These are phyloP conservation scores for Crotophaga sulcirostris DNA, from an alignment of 2,113 vertebrate species.

Conservation along the genomic window DNA sequence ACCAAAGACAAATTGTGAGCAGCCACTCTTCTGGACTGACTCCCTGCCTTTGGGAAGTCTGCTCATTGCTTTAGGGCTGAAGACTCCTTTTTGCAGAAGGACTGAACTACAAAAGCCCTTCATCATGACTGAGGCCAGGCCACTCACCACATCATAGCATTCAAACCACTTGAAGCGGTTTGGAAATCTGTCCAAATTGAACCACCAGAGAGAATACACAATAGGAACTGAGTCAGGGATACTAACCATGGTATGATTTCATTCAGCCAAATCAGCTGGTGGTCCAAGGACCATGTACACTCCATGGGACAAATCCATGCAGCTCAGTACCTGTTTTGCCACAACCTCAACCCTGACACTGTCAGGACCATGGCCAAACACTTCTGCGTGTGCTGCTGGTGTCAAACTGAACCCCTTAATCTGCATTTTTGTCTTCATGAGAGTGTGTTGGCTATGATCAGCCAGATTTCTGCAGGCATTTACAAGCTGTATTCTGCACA, in stretches of 20 bases:
- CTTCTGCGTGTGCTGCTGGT: background rate
- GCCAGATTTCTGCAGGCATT: background rate
- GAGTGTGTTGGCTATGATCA: background rate
- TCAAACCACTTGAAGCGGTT: background rate
- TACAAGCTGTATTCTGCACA: background rate
- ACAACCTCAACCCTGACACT: background rate
- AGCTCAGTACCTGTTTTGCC: background rate
- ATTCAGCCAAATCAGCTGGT: background rate
- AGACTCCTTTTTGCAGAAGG: background rate
- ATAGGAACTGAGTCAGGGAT: background rate
- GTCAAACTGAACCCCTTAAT: background rate
- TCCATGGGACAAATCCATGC: background rate
- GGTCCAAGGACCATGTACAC: fast-evolving
- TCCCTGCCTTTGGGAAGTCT: background rate
- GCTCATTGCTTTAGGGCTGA: background rate
- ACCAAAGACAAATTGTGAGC: background rate
- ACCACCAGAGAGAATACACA: background rate
- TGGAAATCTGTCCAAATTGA: background rate
- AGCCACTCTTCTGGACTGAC: background rate
- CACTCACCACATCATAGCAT: background rate
- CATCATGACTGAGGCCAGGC: background rate
- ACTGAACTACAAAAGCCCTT: background rate
- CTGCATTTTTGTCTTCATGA: background rate
- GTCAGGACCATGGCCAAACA: background rate
- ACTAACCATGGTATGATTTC: background rate